Evolutionary conservation across 2,888 invertebrate genomes (phyloP), one percentile per base, ranked within the genome.

Genomic region (Callinectes sapidus): DNA sequence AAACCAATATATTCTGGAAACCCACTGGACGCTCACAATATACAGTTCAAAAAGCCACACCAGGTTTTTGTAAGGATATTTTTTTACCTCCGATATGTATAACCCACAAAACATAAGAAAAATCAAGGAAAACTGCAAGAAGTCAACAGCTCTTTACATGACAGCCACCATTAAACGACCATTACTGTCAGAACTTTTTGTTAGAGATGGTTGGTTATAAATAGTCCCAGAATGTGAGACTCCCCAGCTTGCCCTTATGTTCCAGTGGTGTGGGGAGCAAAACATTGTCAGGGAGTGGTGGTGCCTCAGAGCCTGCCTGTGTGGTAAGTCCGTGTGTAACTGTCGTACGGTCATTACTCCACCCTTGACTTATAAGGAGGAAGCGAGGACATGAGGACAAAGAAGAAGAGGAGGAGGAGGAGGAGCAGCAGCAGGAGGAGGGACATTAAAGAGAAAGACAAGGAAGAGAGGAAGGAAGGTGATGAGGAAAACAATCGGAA

Each of bases 321-420:
- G 71, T 28, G 71, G n/a, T 13, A 13, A 71, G n/a, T 28, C 71
- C 6, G n/a, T 28, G 71, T 71, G 28, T 71, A 71, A 71, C 71
- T 71, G 61, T 61, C 71, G 10, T 10, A 71, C 71, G 71, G 71
- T 71, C 71, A 28, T 71, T 71, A n/a, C n/a, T 71, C 71, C 71
- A n/a, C n/a, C 71, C 28, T 28, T 71, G 71, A 71, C 28, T 23
- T 71, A 71, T 71, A 10, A 71, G 71, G n/a, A 28, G 28, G 71
- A 71, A 28, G 28, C 28, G 71, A 71, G 71, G 61, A 61, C 87
- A 87, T 48, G 48, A 85, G 85, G 87, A 87, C n/a, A 28, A 8
- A 28, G 6, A 28, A 28, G 13, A 71, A n/a, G n/a, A n/a, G 66
- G 66, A 71, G 71, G 13, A 71, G 28, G 28, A 13, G n/a, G 6